Evolutionary conservation across 1,140 invertebrate species (phyloP), one percentile per base, ranked within the genome.

Genomic region (Drosophila melanica): DNA sequence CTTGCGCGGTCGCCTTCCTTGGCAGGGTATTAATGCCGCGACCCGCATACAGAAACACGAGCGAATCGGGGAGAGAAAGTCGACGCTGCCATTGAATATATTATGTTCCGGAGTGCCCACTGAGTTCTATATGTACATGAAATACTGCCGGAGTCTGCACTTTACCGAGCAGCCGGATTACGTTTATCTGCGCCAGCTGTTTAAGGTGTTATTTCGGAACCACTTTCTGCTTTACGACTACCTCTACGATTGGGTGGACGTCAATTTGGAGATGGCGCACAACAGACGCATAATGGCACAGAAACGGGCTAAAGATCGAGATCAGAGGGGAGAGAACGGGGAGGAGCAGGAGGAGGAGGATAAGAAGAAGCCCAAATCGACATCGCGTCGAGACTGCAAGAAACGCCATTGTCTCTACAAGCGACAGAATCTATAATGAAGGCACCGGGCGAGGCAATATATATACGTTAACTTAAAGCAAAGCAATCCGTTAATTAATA

Each of bases 151-250:
- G 81, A 96, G 96, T 30, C 93, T 98, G 53, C 94, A 96, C 50
- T 98, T 98, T 90, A 97, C 98, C 90, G 97, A 98, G 90, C 95
- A 95, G 18, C 98, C 98, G 10, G 97, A 99, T 91, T 99, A 99
- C 92, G 97, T 98, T 95, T 98, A 98, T 92, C 93, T 87, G 42
- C 68, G 73, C 0, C 63, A 79, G 37, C 44, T 87, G 2, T 80
- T 87, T 23, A 70, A 60, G 33, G 20, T 67, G 4, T 39, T 87
- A 0, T 84, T 79, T 9, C 65, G 76, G 4, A 70, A 60, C 30
- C 14, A 62, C 23, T 51, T 12, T 16, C 10, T 69, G 37, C 27
- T 65, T 1, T 44, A 65, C 7, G 84, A 87, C 14, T 69, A 54
- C 12, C 35, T 72, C 7, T 87, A 68, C 42, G 84, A 87, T 30